A percentile compares a stretch with the other conserved stretches of the same genome.
Evolutionary conservation across 2,113 vertebrate genomes (phyloP).

Genomic region (Callionymus lyra): DNA sequence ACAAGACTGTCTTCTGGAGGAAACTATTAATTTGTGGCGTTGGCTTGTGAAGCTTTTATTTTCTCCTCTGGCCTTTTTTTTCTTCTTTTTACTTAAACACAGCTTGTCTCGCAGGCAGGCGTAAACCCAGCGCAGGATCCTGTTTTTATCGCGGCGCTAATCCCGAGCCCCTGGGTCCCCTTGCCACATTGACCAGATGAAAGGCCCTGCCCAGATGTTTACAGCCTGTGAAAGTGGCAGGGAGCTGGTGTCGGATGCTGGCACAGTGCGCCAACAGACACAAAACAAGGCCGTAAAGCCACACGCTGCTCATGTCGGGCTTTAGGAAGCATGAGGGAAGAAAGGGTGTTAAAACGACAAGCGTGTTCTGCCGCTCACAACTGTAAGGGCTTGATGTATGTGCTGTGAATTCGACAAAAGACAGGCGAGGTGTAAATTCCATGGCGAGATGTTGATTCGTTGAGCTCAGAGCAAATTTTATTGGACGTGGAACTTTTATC

Average conservation of each 20-base stretch:
- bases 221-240: slow-evolving; percentile 68
- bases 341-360: slow-evolving; percentile 33
- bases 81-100: slow-evolving; percentile 34
- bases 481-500: too few relatives aligned
- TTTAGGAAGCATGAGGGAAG: slow-evolving; percentile 32
- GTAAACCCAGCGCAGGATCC: slow-evolving; percentile 55
- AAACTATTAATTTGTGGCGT: slow-evolving; percentile 66
- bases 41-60: slow-evolving; percentile 44
- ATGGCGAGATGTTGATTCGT: too few relatives aligned
- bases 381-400: slow-evolving; percentile 1
- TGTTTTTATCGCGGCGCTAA: slow-evolving; percentile 62
- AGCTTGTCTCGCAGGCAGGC: slow-evolving; percentile 44
- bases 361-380: slow-evolving; percentile 1
- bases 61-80: slow-evolving; percentile 24
- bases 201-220: slow-evolving; percentile 69
- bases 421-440: not conserved
- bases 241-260: slow-evolving; percentile 60
- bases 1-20: slow-evolving; percentile 54
- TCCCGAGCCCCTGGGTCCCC: slow-evolving; percentile 62
- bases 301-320: slow-evolving; percentile 53
- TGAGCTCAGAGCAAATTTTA: too few relatives aligned
- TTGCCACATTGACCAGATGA: slow-evolving; percentile 67
- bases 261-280: slow-evolving; percentile 60
- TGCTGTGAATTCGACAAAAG: not conserved
- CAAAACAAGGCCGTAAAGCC: slow-evolving; percentile 68